Evolutionary conservation across 92 coral and sea anemone genomes (phyloP), one percentile per base, ranked within the genome.

Genomic region (Zoanthus gigantus): DNA sequence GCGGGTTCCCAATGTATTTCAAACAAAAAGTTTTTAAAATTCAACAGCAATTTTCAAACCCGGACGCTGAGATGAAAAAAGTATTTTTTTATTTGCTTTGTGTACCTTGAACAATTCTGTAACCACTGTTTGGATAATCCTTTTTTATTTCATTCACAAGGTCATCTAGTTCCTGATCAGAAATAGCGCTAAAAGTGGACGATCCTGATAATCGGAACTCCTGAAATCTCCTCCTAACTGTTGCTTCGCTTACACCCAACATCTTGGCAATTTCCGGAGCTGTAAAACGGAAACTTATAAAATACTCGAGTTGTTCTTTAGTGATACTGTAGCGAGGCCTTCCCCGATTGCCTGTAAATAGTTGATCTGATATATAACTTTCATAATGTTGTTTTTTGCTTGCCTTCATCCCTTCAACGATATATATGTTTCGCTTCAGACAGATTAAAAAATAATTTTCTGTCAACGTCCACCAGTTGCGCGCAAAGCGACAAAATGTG

Each of bases 161-260:
- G 54, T 75, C 90, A 68, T 87, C 93, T 9, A 90, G 91, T 82
- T 88, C 79, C 34, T 87, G 91, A 68, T 91, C 93, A 30, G 88
- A 87, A 23, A 90, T 67, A 29, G 67, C 53, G 28, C 83, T 80
- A 61, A 90, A 80, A 32, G 63, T 74, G 48, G 46, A 34, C 46
- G 76, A 14, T 16, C 47, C 47, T 31, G 75, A 61, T 54, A 82
- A 82, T n/a, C 3, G 75, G 32, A 44, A 72, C 75, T 68, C 78
- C 16, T 37, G 88, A 72, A 6, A 72, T 53, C 88, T 52, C 81
- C 88, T 71, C 79, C 71, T 72, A 60, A 72, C 34, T 30, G 82
- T 84, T 31, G 82, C 82, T 72, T 72, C 82, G 28, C 82, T 72
- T 12, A 84, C 88, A 61, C 82, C 88, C 46, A 84, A 45, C 82